A percentile compares a stretch with the other conserved stretches of the same genome.
These are phyloP conservation scores for Pseudolycoriella hygida DNA, from an alignment of 2,888 invertebrate species.

Conservation along the genomic window DNA sequence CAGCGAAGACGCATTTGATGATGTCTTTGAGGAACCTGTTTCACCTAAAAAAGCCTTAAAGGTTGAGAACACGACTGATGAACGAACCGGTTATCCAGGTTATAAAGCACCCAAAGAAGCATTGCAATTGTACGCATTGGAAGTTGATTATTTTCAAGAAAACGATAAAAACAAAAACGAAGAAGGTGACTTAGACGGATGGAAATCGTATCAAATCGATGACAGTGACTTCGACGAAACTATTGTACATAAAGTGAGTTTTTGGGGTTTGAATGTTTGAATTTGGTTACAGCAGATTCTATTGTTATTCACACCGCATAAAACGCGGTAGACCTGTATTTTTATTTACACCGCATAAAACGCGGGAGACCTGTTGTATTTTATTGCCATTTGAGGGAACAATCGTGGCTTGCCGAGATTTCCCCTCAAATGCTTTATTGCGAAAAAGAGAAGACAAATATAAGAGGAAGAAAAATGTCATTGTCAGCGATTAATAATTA, in stretches of 20 bases:
- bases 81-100: slow-evolving; percentile 49
- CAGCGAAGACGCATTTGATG: slow-evolving; percentile 17
- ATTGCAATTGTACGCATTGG: slow-evolving; percentile 32
- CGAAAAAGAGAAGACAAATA: too few relatives aligned
- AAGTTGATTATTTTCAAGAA: slow-evolving; percentile 11
- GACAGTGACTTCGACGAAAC: slow-evolving; percentile 32
- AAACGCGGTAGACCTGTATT: too few relatives aligned
- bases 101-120: slow-evolving; percentile 59
- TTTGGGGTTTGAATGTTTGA: too few relatives aligned
- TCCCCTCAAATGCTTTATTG: too few relatives aligned
- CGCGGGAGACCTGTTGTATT: too few relatives aligned
- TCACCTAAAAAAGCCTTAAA: not conserved
- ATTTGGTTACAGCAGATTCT: too few relatives aligned
- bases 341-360: too few relatives aligned
- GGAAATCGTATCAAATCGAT: slow-evolving; percentile 28
- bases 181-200: slow-evolving; percentile 18
- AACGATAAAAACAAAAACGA: slow-evolving; percentile 28
- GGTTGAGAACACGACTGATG: slow-evolving; percentile 8
- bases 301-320: too few relatives aligned
- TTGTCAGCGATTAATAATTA: too few relatives aligned
- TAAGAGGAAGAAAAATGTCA: too few relatives aligned
- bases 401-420: too few relatives aligned
- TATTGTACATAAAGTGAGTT: slow-evolving; percentile 48
- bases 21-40: slow-evolving; percentile 56
- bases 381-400: too few relatives aligned